Evolutionary conservation across 2,888 invertebrate genomes (phyloP).

Genomic region (Galerucella pusilla): DNA sequence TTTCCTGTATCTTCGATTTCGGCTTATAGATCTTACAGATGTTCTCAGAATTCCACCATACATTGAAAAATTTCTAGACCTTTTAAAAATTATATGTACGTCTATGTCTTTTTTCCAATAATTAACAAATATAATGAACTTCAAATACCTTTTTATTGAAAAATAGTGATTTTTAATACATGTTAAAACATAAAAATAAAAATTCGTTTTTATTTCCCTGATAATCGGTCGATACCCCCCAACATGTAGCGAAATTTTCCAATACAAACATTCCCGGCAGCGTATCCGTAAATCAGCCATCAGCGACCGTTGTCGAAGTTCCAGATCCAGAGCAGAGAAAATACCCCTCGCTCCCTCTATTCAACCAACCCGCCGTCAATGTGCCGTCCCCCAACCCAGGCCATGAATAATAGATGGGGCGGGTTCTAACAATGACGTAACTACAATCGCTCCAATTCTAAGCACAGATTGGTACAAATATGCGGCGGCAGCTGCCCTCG

Average conservation of each 20-base stretch:
- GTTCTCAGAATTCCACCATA: too few relatives aligned
- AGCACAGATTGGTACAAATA: conserved; percentile 63
- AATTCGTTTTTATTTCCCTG: background rate
- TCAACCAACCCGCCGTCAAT: conserved; percentile 28
- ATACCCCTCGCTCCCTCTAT: conserved; percentile 22
- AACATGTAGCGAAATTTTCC: conserved; percentile 18
- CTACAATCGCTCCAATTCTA: conserved; percentile 63
- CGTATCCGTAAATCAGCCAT: conserved; percentile 45
- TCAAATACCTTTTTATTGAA: too few relatives aligned
- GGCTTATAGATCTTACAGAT: too few relatives aligned
- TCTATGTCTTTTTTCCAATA: too few relatives aligned
- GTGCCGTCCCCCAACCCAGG: conserved; percentile 39
- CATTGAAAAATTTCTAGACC: too few relatives aligned
- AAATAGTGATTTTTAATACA: too few relatives aligned
- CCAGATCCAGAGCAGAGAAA: conserved; percentile 37
- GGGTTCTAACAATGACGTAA: conserved; percentile 66
- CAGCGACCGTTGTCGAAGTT: conserved; percentile 40
- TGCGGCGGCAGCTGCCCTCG: conserved; percentile 44
- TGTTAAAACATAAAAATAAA: background rate
- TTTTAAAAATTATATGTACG: too few relatives aligned
- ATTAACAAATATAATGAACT: too few relatives aligned
- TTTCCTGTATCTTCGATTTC: too few relatives aligned
- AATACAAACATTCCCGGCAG: conserved; percentile 41
- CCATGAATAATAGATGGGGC: conserved; percentile 65
- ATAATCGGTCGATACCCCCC: conserved; percentile 25